Conservation (phyloP, 2,888 invertebrate species). For the Dione vanillae region DNA sequence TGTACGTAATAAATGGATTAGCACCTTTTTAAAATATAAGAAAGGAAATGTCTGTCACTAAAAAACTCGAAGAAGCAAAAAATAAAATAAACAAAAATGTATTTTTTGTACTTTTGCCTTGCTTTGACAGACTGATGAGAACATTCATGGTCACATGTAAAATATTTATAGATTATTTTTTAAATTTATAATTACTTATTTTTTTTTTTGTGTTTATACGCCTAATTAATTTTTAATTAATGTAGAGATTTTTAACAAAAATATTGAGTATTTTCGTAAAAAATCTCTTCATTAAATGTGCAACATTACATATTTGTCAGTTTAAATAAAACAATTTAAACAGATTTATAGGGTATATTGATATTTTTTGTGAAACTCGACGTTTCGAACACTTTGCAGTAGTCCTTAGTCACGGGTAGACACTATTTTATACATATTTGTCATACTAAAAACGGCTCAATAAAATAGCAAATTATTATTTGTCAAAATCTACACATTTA, state of each 20-base stretch:
- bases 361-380: too few relatives aligned
- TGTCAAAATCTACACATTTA: neutral
- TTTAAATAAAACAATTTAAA: too few relatives aligned
- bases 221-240: too few relatives aligned
- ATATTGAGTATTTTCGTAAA: too few relatives aligned
- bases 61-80: conserved; percentile 35
- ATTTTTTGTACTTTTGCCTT: too few relatives aligned
- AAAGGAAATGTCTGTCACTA: conserved; percentile 33
- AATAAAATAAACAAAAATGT: conserved; percentile 40
- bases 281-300: too few relatives aligned
- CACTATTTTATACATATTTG: too few relatives aligned
- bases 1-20: conserved; percentile 38
- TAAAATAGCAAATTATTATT: neutral
- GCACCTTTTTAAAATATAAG: conserved; percentile 38
- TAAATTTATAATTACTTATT: neutral
- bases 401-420: too few relatives aligned
- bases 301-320: too few relatives aligned
- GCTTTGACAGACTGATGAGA: conserved; percentile 18
- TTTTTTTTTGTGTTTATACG: neutral
- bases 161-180: neutral
- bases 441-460: neutral
- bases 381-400: too few relatives aligned
- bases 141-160: neutral
- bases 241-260: too few relatives aligned
- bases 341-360: too few relatives aligned